Conservation (phyloP, 2,113 vertebrate species). For the Protobothrops mucrosquamatus region DNA sequence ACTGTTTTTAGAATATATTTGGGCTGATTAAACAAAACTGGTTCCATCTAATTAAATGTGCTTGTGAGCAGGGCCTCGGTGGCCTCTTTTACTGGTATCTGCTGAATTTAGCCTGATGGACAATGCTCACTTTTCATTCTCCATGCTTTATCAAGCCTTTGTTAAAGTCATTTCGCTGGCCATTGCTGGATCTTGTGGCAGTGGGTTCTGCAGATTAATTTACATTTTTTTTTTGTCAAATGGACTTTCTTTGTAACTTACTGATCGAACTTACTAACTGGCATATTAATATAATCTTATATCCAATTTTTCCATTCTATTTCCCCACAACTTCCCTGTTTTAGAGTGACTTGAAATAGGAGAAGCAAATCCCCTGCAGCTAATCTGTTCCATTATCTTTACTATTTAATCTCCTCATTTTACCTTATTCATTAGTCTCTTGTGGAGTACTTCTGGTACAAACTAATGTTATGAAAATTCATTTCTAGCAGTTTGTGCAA, state of each 20-base stretch:
- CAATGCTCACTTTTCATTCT: background rate
- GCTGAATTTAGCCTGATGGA: background rate
- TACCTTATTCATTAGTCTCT: background rate
- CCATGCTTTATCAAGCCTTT: background rate
- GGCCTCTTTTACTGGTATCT: background rate
- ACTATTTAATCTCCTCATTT: background rate
- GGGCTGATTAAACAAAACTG: background rate
- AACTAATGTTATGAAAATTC: background rate
- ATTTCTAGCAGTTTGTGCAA: background rate
- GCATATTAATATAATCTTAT: background rate
- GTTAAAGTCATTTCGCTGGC: background rate
- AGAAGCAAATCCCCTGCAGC: background rate
- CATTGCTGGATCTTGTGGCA: background rate
- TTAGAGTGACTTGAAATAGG: background rate
- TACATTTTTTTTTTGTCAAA: background rate
- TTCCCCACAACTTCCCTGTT: too few relatives aligned
- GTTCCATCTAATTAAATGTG: too few relatives aligned
- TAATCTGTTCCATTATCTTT: background rate
- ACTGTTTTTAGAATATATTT: background rate
- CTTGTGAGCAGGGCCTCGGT: background rate
- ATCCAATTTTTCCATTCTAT: background rate
- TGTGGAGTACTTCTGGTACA: background rate
- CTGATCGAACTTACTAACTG: background rate
- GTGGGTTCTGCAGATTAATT: background rate
- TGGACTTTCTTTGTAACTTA: background rate